A percentile compares a stretch with the other conserved stretches of the same genome.
Conservation (phyloP, 2,113 vertebrate genomes). For the Rhinichthys klamathensis region DNA sequence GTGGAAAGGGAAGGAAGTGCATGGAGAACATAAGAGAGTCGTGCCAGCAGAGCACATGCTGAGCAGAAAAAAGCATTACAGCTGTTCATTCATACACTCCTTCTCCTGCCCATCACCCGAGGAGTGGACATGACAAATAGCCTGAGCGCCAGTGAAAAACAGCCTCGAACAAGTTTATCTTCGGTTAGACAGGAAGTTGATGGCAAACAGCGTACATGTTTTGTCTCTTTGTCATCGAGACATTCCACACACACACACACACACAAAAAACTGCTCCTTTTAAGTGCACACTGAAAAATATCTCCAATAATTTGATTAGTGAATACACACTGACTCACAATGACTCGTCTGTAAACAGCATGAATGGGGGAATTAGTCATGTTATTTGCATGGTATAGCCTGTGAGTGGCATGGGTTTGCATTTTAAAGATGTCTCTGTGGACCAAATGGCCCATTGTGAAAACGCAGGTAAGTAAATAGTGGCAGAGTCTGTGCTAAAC, state of each 20-base stretch:
- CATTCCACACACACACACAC: not conserved
- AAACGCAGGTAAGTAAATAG: not conserved
- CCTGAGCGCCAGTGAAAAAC: not conserved
- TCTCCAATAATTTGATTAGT: not conserved
- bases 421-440: slow-evolving; percentile 3
- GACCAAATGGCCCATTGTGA: slow-evolving; percentile 21
- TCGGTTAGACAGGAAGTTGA: not conserved
- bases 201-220: not conserved
- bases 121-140: slow-evolving; percentile 2
- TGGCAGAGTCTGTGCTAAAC: not conserved
- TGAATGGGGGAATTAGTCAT: not conserved
- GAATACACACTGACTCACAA: not conserved
- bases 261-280: not conserved
- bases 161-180: not conserved
- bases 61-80: slow-evolving; percentile 19
- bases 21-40: not conserved
- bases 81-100: slow-evolving; percentile 17
- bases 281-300: not conserved
- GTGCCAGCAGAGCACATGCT: slow-evolving; percentile 18
- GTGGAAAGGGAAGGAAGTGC: not conserved
- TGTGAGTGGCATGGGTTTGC: not conserved
- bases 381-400: slow-evolving; percentile 2
- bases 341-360: slow-evolving; percentile 11
- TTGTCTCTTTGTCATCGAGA: not conserved
- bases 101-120: not conserved